Evolutionary conservation across 2,888 invertebrate genomes (phyloP).

Genomic region (Amiota minor): DNA sequence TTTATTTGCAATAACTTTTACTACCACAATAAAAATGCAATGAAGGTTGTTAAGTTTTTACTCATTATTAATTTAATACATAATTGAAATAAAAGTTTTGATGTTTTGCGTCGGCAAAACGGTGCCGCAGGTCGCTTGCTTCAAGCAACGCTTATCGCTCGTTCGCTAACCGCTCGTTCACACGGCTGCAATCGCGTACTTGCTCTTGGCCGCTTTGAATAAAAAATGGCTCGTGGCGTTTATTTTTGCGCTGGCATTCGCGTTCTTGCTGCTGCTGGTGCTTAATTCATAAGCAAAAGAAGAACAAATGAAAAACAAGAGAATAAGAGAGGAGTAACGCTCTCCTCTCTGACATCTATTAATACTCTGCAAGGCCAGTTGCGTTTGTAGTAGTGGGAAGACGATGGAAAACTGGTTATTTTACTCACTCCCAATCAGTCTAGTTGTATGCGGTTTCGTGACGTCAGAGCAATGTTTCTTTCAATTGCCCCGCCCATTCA

Average conservation of each 20-base stretch:
- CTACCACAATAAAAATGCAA: background rate
- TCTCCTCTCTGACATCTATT: too few species aligned
- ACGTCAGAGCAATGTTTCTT: conserved; percentile 58
- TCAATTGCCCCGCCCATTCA: too few species aligned
- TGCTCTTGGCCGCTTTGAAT: conserved; percentile 30
- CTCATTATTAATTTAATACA: background rate
- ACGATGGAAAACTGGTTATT: conserved; percentile 36
- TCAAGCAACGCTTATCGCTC: conserved; percentile 42
- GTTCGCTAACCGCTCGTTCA: conserved; percentile 29
- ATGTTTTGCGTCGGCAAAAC: conserved; percentile 65
- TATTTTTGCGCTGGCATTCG: conserved; percentile 1
- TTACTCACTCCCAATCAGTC: conserved; percentile 41
- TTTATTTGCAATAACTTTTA: conserved; percentile 3
- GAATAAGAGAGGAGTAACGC: background rate
- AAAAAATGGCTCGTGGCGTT: conserved; percentile 59
- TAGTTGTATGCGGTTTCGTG: conserved; percentile 41
- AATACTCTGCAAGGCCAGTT: too few species aligned
- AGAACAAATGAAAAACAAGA: background rate
- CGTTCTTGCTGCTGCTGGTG: conserved; percentile 25
- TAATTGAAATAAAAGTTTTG: background rate
- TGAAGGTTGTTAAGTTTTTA: background rate
- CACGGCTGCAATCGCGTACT: conserved; percentile 38
- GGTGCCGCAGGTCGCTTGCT: conserved; percentile 45
- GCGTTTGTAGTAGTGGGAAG: too few species aligned
- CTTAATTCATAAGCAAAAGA: conserved; percentile 14